Base-by-base conservation (phyloP, 2,888 invertebrate species). In the Ashinkailepas kermadecensis region DNA sequence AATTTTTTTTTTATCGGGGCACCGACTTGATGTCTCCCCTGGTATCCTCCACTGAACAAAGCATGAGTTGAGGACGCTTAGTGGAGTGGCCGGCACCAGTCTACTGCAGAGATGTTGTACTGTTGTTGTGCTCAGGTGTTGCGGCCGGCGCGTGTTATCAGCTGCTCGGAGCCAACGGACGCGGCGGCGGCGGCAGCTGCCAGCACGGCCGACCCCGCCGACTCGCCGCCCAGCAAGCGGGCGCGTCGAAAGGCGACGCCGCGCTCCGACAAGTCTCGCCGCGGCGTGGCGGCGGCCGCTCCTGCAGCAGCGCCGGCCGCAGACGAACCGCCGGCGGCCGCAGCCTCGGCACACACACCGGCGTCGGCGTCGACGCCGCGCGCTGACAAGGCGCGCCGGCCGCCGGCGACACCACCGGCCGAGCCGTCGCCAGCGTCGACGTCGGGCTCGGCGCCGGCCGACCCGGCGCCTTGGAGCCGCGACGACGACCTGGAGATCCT, bases 401-500 rank as follows among this genome's bases (percentile, higher is more conserved):
- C 10, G 74, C 8, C 54, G 74, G 54, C 13, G 54, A 18, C 74
- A 57, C 9, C 54, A 56, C 56, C 78, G 21, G 54, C 9, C 10
- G 65, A 67, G 23, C 65, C 21, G n/a, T 67, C n/a, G 23, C 65
- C 15, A n/a, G 65, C 65, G 21, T 67, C 65, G 65, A 11, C 65
- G 65, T 67, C n/a, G 15, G 23, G 21, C 9, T 15, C n/a, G 21
- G 1, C 65, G 65, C 11, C 10, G 21, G 65, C 15, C n/a, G 65
- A 23, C 21, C 65, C 59, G 59, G 64, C 67, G 10, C 13, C 39
- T 4, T 79, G 79, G 79, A 58, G 23, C 25, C 23, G 79, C 4
- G 79, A 58, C 23, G 79, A 79, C 13, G 79, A 79, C 79, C 25
- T 79, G 58, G 58, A 79, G 79, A 57, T 79, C 6, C 13, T 79